A percentile compares a stretch with the other conserved stretches of the same genome.
Conservation (phyloP, 1,140 invertebrate species). For the Leptinotarsa lineolata region DNA sequence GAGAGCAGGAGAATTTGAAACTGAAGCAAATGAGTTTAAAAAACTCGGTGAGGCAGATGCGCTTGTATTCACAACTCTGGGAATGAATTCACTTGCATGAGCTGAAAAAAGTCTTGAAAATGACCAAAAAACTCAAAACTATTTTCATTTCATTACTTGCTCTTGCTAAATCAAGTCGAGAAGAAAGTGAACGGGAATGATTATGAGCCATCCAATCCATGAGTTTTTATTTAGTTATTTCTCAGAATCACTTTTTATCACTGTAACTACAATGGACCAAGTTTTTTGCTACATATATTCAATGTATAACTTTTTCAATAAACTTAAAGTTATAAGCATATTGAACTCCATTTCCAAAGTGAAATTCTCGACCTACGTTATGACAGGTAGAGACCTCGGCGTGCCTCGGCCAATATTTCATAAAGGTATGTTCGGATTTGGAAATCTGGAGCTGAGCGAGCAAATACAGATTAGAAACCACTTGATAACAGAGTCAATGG, state of each 20-base stretch:
- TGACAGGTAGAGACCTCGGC: neutral
- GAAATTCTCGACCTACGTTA: neutral
- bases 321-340: constrained; percentile 16
- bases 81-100: constrained; percentile 38
- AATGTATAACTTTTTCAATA: constrained; percentile 3
- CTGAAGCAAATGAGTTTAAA: constrained; percentile 20
- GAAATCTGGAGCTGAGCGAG: too few species aligned
- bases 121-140: constrained; percentile 11
- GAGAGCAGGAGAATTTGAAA: constrained; percentile 26
- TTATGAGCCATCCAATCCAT: constrained; percentile 43
- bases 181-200: constrained; percentile 37
- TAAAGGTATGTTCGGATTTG: too few species aligned
- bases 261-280: neutral
- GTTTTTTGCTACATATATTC: constrained; percentile 18
- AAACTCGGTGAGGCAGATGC: constrained; percentile 34
- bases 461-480: too few species aligned
- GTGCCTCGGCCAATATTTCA: too few species aligned
- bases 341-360: constrained; percentile 18
- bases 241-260: constrained; percentile 25
- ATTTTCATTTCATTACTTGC: constrained; percentile 34
- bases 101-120: constrained; percentile 32
- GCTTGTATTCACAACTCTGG: constrained; percentile 36
- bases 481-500: too few species aligned
- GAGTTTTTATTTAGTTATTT: constrained; percentile 18
- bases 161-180: constrained; percentile 38